Evolutionary conservation across 2,888 invertebrate genomes (phyloP).

Genomic region (Torymus aiolomorphi): DNA sequence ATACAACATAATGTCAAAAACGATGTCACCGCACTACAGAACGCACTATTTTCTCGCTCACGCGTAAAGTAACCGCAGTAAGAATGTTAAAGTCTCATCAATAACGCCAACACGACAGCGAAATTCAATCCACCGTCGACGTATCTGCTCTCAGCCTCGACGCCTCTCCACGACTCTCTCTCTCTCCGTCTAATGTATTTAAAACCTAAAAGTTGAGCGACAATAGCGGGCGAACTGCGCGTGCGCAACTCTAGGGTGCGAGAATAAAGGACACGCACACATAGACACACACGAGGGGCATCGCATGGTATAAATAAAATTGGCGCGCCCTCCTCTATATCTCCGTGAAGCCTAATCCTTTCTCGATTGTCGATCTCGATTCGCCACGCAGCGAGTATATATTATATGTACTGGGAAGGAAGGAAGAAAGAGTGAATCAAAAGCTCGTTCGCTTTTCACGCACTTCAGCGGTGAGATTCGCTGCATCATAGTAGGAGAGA

Average conservation of each 20-base stretch:
- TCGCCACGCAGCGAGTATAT: slow-evolving; percentile 62
- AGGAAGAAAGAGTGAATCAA: slow-evolving; percentile 64
- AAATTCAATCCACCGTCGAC: not conserved
- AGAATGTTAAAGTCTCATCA: not conserved
- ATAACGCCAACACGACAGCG: not conserved
- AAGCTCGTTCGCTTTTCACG: slow-evolving; percentile 64
- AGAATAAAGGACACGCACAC: not conserved
- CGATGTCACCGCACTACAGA: no score
- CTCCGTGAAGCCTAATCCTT: slow-evolving; percentile 69
- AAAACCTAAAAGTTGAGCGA: slow-evolving; percentile 18
- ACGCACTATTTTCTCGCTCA: not conserved
- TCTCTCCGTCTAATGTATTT: not conserved
- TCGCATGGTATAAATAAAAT: slow-evolving; percentile 57
- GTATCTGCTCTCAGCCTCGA: not conserved
- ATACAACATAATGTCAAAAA: no score
- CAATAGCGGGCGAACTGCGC: not conserved
- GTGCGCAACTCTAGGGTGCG: not conserved
- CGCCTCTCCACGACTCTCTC: not conserved
- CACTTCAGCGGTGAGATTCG: no score
- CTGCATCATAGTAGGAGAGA: no score
- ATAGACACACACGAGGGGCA: not conserved
- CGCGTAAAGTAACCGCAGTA: not conserved
- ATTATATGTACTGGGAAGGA: not conserved
- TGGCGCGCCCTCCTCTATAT: slow-evolving; percentile 58
- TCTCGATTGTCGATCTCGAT: slow-evolving; percentile 69